Evolutionary conservation across 2,113 vertebrate genomes (phyloP).

Genomic region (Elgaria multicarinata): DNA sequence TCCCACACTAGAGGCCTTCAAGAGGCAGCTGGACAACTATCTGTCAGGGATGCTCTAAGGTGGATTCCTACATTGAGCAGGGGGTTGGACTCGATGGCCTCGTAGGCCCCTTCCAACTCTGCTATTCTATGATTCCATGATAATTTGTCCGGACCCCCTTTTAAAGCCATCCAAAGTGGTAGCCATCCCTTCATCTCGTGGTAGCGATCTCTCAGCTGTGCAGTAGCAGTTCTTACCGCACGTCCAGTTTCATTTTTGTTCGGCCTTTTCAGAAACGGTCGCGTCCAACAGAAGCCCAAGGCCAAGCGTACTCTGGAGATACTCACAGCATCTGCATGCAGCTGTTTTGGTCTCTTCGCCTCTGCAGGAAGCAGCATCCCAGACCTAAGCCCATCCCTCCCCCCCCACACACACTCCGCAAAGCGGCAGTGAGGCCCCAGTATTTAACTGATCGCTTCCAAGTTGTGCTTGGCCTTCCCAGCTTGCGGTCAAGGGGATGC

Average conservation of each 20-base stretch:
- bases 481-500: not conserved
- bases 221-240: not conserved
- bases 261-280: not conserved
- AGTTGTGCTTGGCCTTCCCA: not conserved
- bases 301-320: not conserved
- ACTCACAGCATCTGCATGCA: slow-evolving; percentile 2
- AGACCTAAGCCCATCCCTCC: not conserved
- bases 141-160: too few relatives aligned
- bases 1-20: too few relatives aligned
- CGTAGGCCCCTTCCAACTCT: too few relatives aligned
- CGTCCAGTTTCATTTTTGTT: not conserved
- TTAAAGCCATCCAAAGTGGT: too few relatives aligned
- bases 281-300: not conserved
- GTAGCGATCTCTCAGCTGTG: too few relatives aligned
- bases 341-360: not conserved
- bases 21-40: too few relatives aligned
- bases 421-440: too few relatives aligned
- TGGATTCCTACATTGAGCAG: too few relatives aligned
- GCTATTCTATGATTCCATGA: too few relatives aligned
- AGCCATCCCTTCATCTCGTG: too few relatives aligned
- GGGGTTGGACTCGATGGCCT: too few relatives aligned
- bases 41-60: too few relatives aligned
- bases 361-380: not conserved
- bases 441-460: not conserved
- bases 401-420: not conserved